Percentiles rank a stretch among this genome's conserved stretches.
phyloP scores from a whole-genome alignment of 2,797 vertebrate genomes.

The Synaphobranchus kaupii region DNA sequence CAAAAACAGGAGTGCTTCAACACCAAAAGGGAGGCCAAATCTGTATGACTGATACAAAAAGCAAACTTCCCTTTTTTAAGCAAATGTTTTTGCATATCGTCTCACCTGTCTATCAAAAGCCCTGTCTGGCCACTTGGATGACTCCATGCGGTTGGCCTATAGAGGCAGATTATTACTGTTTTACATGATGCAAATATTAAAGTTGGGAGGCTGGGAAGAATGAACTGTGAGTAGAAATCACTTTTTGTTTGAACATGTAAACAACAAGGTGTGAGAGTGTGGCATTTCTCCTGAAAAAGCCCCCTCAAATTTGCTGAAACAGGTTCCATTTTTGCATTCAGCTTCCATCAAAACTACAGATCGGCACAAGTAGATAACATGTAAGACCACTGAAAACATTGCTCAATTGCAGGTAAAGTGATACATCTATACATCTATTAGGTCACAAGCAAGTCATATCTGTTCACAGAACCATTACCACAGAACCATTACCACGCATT shows the following conservation, averaged over 20 bases:
- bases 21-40: neutral
- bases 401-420: neutral
- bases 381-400: neutral
- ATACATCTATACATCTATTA: neutral
- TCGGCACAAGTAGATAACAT: neutral
- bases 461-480: neutral
- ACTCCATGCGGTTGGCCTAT: neutral
- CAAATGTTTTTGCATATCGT: neutral
- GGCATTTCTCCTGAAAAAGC: neutral
- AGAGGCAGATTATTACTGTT: neutral
- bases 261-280: neutral
- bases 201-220: neutral
- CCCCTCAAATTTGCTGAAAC: neutral
- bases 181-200: slow-evolving; percentile 1
- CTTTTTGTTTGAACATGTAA: neutral
- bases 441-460: neutral
- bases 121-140: neutral
- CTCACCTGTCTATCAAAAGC: neutral
- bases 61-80: neutral
- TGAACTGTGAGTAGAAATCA: neutral
- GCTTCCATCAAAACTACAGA: neutral
- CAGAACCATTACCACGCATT: too few species aligned
- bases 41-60: neutral
- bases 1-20: neutral
- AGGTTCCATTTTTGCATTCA: neutral